Conservation (phyloP, 2,797 vertebrate genomes). For the Allobates femoralis region DNA sequence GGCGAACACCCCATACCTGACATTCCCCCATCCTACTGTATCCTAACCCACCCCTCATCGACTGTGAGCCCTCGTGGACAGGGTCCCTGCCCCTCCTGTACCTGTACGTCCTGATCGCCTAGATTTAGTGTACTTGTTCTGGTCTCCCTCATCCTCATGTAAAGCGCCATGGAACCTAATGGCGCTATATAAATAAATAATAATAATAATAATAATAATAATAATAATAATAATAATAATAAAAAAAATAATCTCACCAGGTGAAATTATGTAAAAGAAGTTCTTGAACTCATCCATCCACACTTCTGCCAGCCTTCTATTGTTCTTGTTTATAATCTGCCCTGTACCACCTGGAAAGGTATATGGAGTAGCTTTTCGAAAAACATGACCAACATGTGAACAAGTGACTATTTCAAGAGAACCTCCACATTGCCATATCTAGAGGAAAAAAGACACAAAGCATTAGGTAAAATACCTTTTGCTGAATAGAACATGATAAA, state of each 20-base stretch:
- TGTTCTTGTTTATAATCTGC: slow-evolving; percentile 99
- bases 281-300: slow-evolving; percentile 99
- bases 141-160: no score
- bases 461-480: not conserved
- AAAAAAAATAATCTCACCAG: slow-evolving; percentile 80
- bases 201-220: no score
- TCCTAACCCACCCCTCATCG: no score
- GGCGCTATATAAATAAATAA: no score
- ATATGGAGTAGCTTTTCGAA: slow-evolving; percentile 97
- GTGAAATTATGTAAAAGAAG: slow-evolving; percentile 99
- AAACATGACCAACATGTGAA: slow-evolving; percentile 98
- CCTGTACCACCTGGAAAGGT: slow-evolving; percentile 97
- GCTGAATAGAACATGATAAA: not conserved
- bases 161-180: no score
- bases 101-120: no score
- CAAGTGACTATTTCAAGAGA: slow-evolving; percentile 98
- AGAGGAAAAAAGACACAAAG: slow-evolving; percentile 27
- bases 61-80: no score
- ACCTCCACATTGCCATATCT: slow-evolving; percentile 99
- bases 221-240: no score
- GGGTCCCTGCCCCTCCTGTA: no score
- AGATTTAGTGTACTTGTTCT: no score
- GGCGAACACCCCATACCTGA: no score
- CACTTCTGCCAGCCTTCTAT: slow-evolving; percentile 95
- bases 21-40: no score